These are phyloP conservation scores for Acipenser ruthenus DNA, from an alignment of 2,797 vertebrate genomes.

Conservation along the genomic window DNA sequence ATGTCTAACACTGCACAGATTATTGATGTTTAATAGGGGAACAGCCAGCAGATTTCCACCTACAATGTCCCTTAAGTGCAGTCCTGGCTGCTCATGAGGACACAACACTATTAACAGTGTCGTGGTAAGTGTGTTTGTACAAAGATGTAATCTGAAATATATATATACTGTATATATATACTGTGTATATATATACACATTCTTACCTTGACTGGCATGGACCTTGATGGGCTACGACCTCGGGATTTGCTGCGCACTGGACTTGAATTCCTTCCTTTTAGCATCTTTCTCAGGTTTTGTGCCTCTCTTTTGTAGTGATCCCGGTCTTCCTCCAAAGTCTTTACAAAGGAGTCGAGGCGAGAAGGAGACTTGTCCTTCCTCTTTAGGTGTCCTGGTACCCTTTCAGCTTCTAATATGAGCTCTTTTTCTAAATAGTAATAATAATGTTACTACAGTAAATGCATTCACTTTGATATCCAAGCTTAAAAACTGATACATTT, in stretches of 20 bases:
- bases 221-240: constrained; percentile 31
- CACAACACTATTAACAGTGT: background rate
- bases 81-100: background rate
- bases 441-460: background rate
- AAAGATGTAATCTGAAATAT: background rate
- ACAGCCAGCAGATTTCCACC: background rate
- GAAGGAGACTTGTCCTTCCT: constrained; percentile 27
- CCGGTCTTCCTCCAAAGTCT: constrained; percentile 45
- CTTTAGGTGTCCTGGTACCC: no score
- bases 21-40: background rate
- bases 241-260: constrained; percentile 26
- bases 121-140: background rate
- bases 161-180: background rate
- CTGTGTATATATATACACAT: background rate
- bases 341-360: constrained; percentile 41
- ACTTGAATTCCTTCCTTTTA: constrained; percentile 46
- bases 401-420: background rate
- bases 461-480: background rate
- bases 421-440: constrained; percentile 11
- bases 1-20: no score
- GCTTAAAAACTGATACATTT: background rate
- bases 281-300: constrained; percentile 45
- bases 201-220: constrained; percentile 45
- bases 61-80: background rate
- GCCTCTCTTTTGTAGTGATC: constrained; percentile 45